Percentiles rank a stretch among this genome's conserved stretches.
phyloP scores from a whole-genome alignment of 2,113 vertebrate genomes.

The Pomatostomus ruficeps region DNA sequence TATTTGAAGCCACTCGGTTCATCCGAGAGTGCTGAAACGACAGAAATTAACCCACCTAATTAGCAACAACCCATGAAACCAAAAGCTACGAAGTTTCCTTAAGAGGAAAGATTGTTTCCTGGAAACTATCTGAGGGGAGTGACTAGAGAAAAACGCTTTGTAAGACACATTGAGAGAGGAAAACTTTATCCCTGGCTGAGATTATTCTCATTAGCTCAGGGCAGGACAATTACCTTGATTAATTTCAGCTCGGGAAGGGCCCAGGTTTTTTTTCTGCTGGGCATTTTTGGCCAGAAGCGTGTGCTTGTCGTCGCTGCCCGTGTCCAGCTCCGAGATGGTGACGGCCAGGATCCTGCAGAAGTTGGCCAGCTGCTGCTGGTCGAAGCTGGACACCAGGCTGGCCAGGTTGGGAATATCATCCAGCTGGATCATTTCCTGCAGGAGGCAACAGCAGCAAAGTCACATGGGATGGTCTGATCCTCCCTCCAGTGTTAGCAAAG shows the following conservation, averaged over 20 bases:
- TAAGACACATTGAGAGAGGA: neutral
- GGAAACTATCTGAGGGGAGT: neutral
- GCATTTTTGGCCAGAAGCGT: conserved; percentile 95
- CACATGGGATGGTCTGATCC: neutral
- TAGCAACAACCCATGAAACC: neutral
- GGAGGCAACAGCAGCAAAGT: neutral
- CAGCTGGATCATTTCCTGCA: conserved; percentile 95
- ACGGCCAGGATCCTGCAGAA: conserved; percentile 98
- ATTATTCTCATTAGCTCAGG: neutral
- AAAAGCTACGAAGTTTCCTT: neutral
- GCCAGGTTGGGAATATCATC: conserved; percentile 94
- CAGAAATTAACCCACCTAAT: neutral
- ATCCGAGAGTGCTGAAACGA: neutral
- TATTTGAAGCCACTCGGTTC: neutral
- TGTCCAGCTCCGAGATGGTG: conserved; percentile 95
- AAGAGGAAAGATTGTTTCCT: neutral
- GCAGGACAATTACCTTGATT: conserved; percentile 83
- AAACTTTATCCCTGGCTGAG: neutral
- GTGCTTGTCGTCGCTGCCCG: conserved; percentile 96
- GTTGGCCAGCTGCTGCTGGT: conserved; percentile 97
- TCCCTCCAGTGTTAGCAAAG: neutral
- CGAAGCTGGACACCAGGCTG: conserved; percentile 92
- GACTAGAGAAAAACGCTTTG: neutral
- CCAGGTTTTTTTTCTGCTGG: conserved; percentile 88
- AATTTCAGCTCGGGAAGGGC: conserved; percentile 89